These are phyloP conservation scores for Drosophila ananassae DNA, from an alignment of 1,140 invertebrate species.

Conservation along the genomic window DNA sequence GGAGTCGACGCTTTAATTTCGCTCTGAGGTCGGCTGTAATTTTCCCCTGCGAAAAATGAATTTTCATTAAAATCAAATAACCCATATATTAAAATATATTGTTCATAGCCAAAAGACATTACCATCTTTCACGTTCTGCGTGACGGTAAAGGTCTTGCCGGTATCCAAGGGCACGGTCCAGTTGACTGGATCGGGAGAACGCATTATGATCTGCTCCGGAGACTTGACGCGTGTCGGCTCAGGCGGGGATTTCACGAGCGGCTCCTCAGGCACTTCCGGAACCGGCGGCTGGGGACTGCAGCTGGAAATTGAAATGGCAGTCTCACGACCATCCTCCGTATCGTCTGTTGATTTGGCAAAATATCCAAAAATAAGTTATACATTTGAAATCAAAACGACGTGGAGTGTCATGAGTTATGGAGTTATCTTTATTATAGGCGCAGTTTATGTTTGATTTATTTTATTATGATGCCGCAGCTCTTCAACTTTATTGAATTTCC, in stretches of 20 bases:
- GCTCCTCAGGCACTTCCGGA: constrained; percentile 85
- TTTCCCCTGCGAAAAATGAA: constrained; percentile 61
- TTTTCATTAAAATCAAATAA: not conserved
- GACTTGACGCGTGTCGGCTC: constrained; percentile 96
- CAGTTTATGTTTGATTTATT: constrained; percentile 58
- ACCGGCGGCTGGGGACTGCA: constrained; percentile 82
- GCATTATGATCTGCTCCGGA: constrained; percentile 95
- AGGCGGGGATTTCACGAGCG: constrained; percentile 94
- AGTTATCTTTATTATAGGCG: constrained; percentile 49
- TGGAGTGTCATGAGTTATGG: constrained; percentile 8
- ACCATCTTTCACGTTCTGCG: constrained; percentile 95
- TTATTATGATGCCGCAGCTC: constrained; percentile 59
- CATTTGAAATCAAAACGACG: constrained; percentile 9
- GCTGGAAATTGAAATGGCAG: constrained; percentile 82
- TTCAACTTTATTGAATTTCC: constrained; percentile 37
- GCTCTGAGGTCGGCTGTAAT: constrained; percentile 87
- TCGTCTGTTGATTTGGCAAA: constrained; percentile 77
- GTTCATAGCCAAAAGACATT: constrained; percentile 85
- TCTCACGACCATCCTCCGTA: constrained; percentile 77
- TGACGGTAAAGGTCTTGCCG: constrained; percentile 95
- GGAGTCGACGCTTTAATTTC: constrained; percentile 89
- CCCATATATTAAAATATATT: too few relatives aligned
- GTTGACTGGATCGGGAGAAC: constrained; percentile 95
- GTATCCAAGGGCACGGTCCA: constrained; percentile 97
- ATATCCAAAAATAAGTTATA: constrained; percentile 41